Base-by-base conservation (phyloP, 1,140 invertebrate species). In the Musca domestica region DNA sequence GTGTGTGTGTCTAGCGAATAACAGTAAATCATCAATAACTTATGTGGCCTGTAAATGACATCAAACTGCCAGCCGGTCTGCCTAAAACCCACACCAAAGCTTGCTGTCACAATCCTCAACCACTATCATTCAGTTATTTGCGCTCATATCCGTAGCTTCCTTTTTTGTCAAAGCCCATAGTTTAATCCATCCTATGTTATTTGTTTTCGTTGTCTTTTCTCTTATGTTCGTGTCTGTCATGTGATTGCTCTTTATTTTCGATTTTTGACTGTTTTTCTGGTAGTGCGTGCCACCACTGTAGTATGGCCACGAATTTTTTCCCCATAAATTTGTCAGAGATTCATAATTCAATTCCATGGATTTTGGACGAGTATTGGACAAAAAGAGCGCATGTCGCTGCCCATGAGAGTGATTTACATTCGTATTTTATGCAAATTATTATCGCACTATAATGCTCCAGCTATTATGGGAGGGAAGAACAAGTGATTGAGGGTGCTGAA, bases 21-120 rank as follows among this genome's bases (percentile, higher is more conserved):
- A 23, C 25, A 56, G 52, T 56, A 56, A 56, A 56, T 56, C 52
- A 56, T 56, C 52, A 56, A 56, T 56, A 56, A 56, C 52, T 56
- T 56, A 56, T 56, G 23, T 56, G 52, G 52, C 23, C 52, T 56
- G 52, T 27, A 27, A 56, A 25, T 56, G 52, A 56, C 52, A 56
- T n/a, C 22, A 3, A 27, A 56, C 52, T 27, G 52, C 23, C 52
- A 27, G 25, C 52, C 23, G 7, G 6, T 20, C 17, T 10, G 22
- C 19, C 19, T 22, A 52, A 52, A 52, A 20, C 2, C 34, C 34
- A 41, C 27, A 30, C 3, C 27, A 9, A 30, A 41, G 12, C 12
- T 41, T 12, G 12, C 34, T 41, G 34, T 41, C 34, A 41, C 34
- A 5, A 41, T 41, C 34, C 34, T 41, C 4, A 56, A 56, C 52